Base-by-base conservation (phyloP, 1,140 invertebrate species). In the Pogonus chalceus region DNA sequence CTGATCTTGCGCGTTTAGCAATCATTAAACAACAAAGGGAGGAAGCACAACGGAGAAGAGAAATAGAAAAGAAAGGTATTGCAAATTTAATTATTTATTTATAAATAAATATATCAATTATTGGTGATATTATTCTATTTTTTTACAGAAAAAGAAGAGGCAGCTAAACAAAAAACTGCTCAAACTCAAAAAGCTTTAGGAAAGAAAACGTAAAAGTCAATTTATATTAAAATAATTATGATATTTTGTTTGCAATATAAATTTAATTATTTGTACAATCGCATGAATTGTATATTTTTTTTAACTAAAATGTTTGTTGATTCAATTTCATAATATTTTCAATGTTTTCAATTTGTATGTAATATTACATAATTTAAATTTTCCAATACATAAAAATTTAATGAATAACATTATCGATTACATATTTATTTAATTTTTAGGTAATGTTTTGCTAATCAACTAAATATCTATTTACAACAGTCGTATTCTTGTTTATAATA, bases 21-120 rank as follows among this genome's bases (percentile, higher is more conserved):
- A 85, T 94, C 58, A 92, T 97, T 58, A 84, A 88, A 52, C 91
- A 96, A 69, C 91, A 97, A 69, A 75, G 94, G 23, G 94, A 94
- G 68, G 93, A 96, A 62, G 93, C 92, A 2, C 91, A 91, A 2
- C 88, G 88, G 63, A 83, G 88, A 65, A 78, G 91, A 47, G 93
- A 96, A 63, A 82, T 83, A 9, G 93, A 96, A 62, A 87, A 85
- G 60, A 85, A 85, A 72, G 78, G 84, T 69, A 79, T 79, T 57
- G 50, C 12, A 52, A 50, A 20, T 21, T 1, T 47, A 24, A 12
- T 50, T 20, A 39, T 31, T 31, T 31, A 31, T 14, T 31, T 31
- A 31, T 14, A 4, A 7, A 14, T 31, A 31, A 4, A 31, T 31
- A 31, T 31, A 31, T 31, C 26, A 7, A 14, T 31, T 14, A 31